Evolutionary conservation across 2,113 vertebrate genomes (phyloP).

Genomic region (Aleadryas rufinucha): DNA sequence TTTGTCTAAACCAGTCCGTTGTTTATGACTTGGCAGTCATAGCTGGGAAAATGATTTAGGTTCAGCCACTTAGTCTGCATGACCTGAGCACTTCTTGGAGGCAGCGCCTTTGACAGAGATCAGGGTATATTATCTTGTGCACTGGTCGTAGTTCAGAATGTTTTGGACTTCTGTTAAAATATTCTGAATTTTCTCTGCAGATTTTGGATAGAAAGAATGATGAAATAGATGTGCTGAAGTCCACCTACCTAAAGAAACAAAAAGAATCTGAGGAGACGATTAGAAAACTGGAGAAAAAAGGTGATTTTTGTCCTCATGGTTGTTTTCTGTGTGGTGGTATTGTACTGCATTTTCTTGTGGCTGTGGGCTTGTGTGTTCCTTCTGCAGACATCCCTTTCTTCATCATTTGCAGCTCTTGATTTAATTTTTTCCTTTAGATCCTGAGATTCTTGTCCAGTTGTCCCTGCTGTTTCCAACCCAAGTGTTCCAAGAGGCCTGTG

Average conservation of each 20-base stretch:
- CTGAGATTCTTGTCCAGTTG: neutral
- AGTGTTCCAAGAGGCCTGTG: neutral
- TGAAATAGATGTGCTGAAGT: slow-evolving; percentile 89
- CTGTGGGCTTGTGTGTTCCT: fast-evolving
- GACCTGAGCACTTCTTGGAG: neutral
- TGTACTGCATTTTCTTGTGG: neutral
- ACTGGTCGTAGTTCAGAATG: neutral
- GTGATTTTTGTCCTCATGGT: slow-evolving; percentile 57
- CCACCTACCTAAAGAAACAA: slow-evolving; percentile 79
- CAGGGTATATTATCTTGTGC: neutral
- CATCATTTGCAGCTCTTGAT: neutral
- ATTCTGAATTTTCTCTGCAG: slow-evolving; percentile 65
- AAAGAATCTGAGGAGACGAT: slow-evolving; percentile 84
- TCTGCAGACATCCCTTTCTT: neutral
- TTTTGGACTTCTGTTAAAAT: neutral
- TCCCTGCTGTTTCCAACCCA: neutral
- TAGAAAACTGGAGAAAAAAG: slow-evolving; percentile 90
- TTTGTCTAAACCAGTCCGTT: neutral
- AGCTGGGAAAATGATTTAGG: neutral
- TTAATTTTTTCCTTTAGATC: neutral
- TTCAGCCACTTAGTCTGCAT: neutral
- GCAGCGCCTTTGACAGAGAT: neutral
- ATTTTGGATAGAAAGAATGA: slow-evolving; percentile 93
- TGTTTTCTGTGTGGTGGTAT: neutral
- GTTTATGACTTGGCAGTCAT: neutral